phyloP scores from a whole-genome alignment of 2,113 vertebrate species.

The Pachycephala philippinensis region DNA sequence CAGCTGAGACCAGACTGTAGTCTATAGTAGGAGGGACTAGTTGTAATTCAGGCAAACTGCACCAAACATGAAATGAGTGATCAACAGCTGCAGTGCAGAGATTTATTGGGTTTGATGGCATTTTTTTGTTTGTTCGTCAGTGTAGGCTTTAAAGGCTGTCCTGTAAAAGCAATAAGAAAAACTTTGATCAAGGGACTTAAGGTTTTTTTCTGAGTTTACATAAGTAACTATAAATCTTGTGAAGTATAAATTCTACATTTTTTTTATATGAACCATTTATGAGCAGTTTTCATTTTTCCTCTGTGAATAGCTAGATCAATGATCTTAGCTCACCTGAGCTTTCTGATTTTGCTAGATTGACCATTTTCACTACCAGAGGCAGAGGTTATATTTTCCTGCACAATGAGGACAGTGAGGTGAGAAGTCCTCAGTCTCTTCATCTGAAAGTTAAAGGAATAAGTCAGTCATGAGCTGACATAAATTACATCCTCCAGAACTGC shows the following conservation, averaged over 20 bases:
- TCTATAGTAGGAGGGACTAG: neutral
- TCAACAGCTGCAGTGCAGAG: neutral
- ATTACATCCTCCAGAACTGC: neutral
- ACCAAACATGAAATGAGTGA: neutral
- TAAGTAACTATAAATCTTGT: neutral
- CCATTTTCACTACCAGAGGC: neutral
- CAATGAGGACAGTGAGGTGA: neutral
- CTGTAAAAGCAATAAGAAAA: neutral
- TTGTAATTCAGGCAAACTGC: neutral
- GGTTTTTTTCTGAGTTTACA: neutral
- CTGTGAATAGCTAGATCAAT: neutral
- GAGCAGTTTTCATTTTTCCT: neutral
- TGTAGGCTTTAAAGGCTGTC: neutral
- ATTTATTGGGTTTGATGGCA: neutral
- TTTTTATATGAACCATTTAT: neutral
- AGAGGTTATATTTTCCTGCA: neutral
- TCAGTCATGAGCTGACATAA: neutral
- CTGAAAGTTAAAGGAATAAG: neutral
- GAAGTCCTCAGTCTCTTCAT: neutral
- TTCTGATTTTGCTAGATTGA: neutral
- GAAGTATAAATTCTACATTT: neutral
- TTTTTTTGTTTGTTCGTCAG: neutral
- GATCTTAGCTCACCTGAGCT: neutral
- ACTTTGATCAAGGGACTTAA: neutral
- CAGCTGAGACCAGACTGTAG: neutral